Base-by-base conservation (phyloP, 2,113 vertebrate species). In the Cryptomyrus ogoouensis region DNA sequence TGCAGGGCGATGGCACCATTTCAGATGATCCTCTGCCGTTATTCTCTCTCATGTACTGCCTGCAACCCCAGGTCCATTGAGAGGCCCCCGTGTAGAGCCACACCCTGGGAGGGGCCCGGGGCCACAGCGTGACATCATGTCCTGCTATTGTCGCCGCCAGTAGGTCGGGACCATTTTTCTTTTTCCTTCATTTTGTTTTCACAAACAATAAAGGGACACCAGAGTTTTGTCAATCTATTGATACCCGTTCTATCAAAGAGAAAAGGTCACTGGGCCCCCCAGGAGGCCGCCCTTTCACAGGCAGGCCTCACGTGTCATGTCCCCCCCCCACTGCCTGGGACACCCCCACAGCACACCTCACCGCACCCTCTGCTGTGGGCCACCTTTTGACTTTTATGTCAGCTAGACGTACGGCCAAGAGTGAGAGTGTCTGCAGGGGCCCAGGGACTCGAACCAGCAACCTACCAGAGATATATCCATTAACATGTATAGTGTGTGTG, bases 191-290 rank as follows among this genome's bases (percentile, higher is more conserved):
- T 89, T 83, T 95, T 93, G 92, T 94, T 93, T 95, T 94, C 92
- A 93, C n/a, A 31, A 93, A 93, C 91, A 96, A 93, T 90, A 94
- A 93, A 94, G 94, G 94, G 95, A 96, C 92, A 91, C 91, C 93
- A 94, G 91, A 92, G 93, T 94, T 91, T 93, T 87, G 91, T 91
- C 92, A 91, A 93, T 93, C 35, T 92, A 89, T 92, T 93, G 93
- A 91, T 88, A 94, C 93, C 93, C 91, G 47, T n/a, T 24, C 66
- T 27, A 35, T 44, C 15, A 17, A 46, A 74, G 17, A 49, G 46
- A 44, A 19, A 42, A 27, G 74, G 15, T 5, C 15, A 19, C 70
- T 42, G 49, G 49, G 10, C 15, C 74, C 70, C 70, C 74, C 74
- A 80, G 74, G 10, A 27, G 31, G 35, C 5, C 1, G 5, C 35